Base-by-base conservation (phyloP, 2,888 invertebrate species). In the Drosophila crucigera region DNA sequence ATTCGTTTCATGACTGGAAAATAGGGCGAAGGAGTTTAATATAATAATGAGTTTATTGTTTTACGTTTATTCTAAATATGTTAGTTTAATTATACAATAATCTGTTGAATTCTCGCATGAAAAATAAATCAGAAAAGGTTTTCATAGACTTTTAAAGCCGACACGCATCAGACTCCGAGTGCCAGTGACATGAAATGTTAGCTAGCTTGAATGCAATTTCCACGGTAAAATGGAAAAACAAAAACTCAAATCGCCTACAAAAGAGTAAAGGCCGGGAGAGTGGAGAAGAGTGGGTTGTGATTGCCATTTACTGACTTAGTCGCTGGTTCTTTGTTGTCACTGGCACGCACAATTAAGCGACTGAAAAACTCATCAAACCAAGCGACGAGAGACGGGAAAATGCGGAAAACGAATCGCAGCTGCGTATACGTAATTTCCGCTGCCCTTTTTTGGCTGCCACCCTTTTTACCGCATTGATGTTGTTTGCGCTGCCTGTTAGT, bases 261-360 rank as follows among this genome's bases (percentile, higher is more conserved):
- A 16, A 43, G 41, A 68, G 37, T 16, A 41, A 54, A 59, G 33
- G 58, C 35, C 25, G 37, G 41, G 54, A 43, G 25, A 35, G 2
- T 31, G 41, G n/a, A 52, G 16, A 39, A 37, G 28, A 60, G 28
- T 19, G 19, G 41, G 16, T 43, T 39, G 33, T 58, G 66, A 56
- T 43, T 67, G 67, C 28, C 10, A 37, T 59, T 62, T 49, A 60
- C 31, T 30, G 10, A 49, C 50, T 66, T 55, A 43, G 43, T 37
- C 33, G 64, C 47, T 19, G 54, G 33, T 28, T 64, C 65, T 71
- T 58, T 78, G 73, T 78, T 76, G 72, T 74, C 63, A 35, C 56
- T 76, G 37, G 68, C 72, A 89, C 82, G 75, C 87, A 86, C 89
- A 83, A 84, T 84, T 84, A 78, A 69, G 60, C 61, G 68, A 63